Evolutionary conservation across 2,797 vertebrate species (phyloP).

Genomic region (Anableps anableps): DNA sequence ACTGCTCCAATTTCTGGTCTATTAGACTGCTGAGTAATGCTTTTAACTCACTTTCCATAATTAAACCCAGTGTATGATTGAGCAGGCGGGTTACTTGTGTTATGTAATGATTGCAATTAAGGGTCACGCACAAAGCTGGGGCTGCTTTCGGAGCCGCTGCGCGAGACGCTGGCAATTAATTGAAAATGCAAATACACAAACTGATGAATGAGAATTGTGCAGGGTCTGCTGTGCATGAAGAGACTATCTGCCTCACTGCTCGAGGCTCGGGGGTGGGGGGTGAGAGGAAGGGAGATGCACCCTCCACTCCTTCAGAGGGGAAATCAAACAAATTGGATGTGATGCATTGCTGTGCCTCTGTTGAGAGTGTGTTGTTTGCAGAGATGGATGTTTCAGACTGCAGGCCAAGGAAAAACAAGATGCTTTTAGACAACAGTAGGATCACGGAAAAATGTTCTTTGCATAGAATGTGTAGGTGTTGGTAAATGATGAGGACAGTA

Average conservation of each 20-base stretch:
- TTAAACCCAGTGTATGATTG: slow-evolving; percentile 80
- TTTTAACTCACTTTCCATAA: slow-evolving; percentile 77
- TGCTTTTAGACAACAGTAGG: slow-evolving; percentile 62
- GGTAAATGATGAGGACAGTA: background rate
- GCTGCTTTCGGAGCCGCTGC: slow-evolving; percentile 64
- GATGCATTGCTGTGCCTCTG: slow-evolving; percentile 54
- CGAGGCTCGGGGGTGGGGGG: slow-evolving; percentile 24
- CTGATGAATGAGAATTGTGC: slow-evolving; percentile 75
- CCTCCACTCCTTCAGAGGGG: slow-evolving; percentile 66
- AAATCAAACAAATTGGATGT: slow-evolving; percentile 72
- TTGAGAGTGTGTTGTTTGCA: slow-evolving; percentile 57
- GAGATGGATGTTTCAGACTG: slow-evolving; percentile 57
- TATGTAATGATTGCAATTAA: slow-evolving; percentile 83
- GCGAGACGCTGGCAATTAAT: slow-evolving; percentile 78
- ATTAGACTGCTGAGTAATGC: slow-evolving; percentile 82
- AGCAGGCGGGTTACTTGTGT: slow-evolving; percentile 73
- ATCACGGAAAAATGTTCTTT: slow-evolving; percentile 19
- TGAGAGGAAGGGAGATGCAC: slow-evolving; percentile 16
- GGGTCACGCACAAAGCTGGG: slow-evolving; percentile 75
- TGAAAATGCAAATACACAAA: slow-evolving; percentile 81
- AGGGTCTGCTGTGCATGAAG: slow-evolving; percentile 66
- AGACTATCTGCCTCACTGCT: slow-evolving; percentile 69
- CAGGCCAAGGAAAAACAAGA: slow-evolving; percentile 52
- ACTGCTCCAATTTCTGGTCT: slow-evolving; percentile 67
- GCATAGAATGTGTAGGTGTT: background rate